Base-by-base conservation (phyloP, 2,888 invertebrate species). In the Synanthedon vespiformis region DNA sequence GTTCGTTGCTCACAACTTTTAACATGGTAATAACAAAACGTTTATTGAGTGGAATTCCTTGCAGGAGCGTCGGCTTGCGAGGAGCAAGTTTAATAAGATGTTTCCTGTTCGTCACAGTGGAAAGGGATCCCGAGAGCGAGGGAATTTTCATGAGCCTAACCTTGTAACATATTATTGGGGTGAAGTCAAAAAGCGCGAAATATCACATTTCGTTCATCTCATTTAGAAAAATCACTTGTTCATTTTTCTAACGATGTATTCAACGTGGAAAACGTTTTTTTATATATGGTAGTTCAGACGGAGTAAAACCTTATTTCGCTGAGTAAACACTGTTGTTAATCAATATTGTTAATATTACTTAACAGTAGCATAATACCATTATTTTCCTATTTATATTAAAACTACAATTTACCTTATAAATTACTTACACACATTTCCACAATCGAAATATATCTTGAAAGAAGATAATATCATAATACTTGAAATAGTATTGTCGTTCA, bases 51-150 rank as follows among this genome's bases (percentile, higher is more conserved):
- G 54, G 60, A 63, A 60, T 65, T 62, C 57, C 56, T 54, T 54
- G 55, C 55, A 59, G 61, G 61, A 61, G 62, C 56, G 52, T 62
- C 57, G 61, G 64, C 58, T 68, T 59, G 57, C 51, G 52, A 54
- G 55, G 58, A 58, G 56, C 61, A 67, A 64, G 60, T 68, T 66
- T 67, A 68, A 68, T 67, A 64, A 65, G 63, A 65, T 66, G 63
- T 66, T 70, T 65, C 63, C 64, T 60, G 63, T 58, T 62, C 65
- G 61, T 61, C 60, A 59, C 61, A 55, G 55, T 57, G 58, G 60
- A 61, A 62, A 55, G 54, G 52, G 54, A 52, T 54, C 48, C 50
- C 53, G 58, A 53, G 55, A 53, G 52, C 56, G 56, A 52, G 49
- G 53, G 59, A 59, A 61, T 60, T 62, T 64, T 60, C 58, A 60